Evolutionary conservation across 2,113 vertebrate species (phyloP).

Genomic region (Periophthalmodon schlosseri): DNA sequence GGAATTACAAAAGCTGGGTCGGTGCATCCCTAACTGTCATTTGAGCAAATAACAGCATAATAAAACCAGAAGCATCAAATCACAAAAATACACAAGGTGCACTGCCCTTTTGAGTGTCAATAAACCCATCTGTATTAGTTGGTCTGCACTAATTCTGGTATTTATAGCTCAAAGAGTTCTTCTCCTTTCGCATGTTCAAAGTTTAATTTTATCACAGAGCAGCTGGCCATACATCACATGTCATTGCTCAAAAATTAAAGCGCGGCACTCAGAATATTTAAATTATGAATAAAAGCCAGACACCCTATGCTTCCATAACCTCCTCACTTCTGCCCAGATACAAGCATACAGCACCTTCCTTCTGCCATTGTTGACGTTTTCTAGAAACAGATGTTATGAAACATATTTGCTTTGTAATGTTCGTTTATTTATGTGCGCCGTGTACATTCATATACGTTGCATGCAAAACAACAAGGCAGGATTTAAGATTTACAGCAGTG

Average conservation of each 20-base stretch:
- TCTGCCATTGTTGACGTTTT: constrained; percentile 4
- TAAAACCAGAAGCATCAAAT: neutral
- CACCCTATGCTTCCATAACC: constrained; percentile 8
- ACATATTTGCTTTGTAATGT: constrained; percentile 15
- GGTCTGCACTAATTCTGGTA: constrained; percentile 3
- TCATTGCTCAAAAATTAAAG: constrained; percentile 51
- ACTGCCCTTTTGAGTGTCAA: neutral
- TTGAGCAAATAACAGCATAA: neutral
- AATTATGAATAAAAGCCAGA: constrained; percentile 50
- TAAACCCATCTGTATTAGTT: neutral
- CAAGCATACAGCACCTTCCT: constrained; percentile 13
- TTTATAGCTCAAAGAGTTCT: constrained; percentile 1
- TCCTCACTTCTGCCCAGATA: constrained; percentile 3
- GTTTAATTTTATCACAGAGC: constrained; percentile 32
- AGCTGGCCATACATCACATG: constrained; percentile 44
- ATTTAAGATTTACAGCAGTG: constrained; percentile 67
- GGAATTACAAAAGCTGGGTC: no score
- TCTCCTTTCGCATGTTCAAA: constrained; percentile 28
- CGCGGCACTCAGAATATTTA: constrained; percentile 40
- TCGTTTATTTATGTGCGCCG: constrained; percentile 24
- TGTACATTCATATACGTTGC: constrained; percentile 26
- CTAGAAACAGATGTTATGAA: constrained; percentile 15
- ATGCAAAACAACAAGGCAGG: constrained; percentile 36
- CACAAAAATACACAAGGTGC: neutral
- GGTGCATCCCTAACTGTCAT: neutral